Evolutionary conservation across 2,888 invertebrate species (phyloP).

Genomic region (Drosophila seclusa): DNA sequence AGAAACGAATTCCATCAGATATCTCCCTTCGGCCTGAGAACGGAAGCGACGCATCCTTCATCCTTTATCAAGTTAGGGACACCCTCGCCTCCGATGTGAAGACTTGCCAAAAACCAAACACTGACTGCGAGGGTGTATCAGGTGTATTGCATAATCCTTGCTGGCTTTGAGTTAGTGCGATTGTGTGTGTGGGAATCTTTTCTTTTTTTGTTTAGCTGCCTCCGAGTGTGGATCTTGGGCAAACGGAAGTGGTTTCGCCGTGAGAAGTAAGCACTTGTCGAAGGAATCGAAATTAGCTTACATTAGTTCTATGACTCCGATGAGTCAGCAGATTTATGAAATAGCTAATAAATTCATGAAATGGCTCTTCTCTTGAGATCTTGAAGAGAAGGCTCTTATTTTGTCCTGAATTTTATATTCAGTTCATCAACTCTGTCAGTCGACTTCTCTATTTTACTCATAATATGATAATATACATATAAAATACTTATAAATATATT

Average conservation of each 20-base stretch:
- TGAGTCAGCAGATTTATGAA: neutral
- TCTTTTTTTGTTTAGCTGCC: neutral
- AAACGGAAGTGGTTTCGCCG: constrained; percentile 45
- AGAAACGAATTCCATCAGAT: constrained; percentile 29
- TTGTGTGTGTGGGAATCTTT: constrained; percentile 59
- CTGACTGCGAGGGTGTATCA: constrained; percentile 60
- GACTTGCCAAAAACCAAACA: constrained; percentile 32
- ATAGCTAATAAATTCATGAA: neutral
- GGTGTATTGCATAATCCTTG: constrained; percentile 73
- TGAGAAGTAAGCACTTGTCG: constrained; percentile 30
- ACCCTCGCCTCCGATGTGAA: constrained; percentile 31
- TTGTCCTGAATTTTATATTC: neutral
- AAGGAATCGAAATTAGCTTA: neutral
- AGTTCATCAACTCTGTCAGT: neutral
- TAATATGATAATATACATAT: neutral
- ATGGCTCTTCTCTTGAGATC: neutral
- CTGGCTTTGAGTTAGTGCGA: constrained; percentile 4
- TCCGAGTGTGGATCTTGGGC: constrained; percentile 9
- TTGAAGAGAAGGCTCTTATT: neutral
- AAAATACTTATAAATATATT: neutral
- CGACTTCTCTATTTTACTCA: neutral
- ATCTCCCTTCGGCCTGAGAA: constrained; percentile 36
- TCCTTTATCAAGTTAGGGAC: constrained; percentile 28
- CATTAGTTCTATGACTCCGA: neutral
- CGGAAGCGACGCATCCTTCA: constrained; percentile 51